Conservation (phyloP, 2,113 vertebrate species). For the Odocoileus hemionus region DNA sequence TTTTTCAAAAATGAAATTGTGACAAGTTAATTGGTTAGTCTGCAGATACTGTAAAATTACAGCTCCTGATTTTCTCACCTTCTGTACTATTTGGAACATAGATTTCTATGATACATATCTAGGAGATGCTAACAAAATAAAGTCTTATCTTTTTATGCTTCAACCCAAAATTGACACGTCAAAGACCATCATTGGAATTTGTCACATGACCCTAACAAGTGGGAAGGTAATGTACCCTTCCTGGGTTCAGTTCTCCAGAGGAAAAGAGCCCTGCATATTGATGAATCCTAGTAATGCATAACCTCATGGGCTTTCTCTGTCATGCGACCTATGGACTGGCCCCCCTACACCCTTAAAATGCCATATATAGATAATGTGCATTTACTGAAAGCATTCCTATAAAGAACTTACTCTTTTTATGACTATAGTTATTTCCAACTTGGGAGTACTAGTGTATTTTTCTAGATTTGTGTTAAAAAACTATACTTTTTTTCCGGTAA, state of each 20-base stretch:
- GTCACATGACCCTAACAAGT: neutral
- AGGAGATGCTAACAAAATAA: neutral
- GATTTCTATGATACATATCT: too few relatives aligned
- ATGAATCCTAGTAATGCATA: neutral
- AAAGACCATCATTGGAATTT: neutral
- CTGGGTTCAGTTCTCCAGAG: neutral
- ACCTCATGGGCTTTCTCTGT: neutral
- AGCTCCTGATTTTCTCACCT: neutral
- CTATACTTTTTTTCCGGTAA: accelerated
- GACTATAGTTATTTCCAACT: neutral
- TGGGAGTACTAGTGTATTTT: neutral
- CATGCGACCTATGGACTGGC: neutral
- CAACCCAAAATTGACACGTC: neutral
- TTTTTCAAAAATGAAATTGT: neutral
- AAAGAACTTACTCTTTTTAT: neutral
- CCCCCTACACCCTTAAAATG: accelerated
- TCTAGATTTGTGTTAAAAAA: neutral
- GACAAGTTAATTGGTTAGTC: neutral
- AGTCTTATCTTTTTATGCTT: neutral
- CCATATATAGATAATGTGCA: neutral
- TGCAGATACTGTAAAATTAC: neutral
- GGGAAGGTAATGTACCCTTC: neutral
- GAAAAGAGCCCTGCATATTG: neutral
- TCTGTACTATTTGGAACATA: neutral
- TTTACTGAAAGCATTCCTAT: neutral